phyloP scores from a whole-genome alignment of 2,113 vertebrate genomes.

The Sebastes schlegelii region DNA sequence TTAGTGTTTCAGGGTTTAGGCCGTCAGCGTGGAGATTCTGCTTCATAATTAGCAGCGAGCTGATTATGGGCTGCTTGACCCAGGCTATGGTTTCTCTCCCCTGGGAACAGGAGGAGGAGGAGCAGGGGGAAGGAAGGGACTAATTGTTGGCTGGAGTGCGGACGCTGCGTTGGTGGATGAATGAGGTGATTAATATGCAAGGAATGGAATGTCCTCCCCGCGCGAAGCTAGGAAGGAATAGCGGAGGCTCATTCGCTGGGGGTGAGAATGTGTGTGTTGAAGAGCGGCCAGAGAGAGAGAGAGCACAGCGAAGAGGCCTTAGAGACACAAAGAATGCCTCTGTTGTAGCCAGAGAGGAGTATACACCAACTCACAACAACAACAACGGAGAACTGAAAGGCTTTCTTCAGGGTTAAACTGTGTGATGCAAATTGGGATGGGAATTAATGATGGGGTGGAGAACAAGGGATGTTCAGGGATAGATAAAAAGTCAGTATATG shows the following conservation, averaged over 20 bases:
- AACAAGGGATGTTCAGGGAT: too few species aligned
- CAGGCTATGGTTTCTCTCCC: constrained; percentile 31
- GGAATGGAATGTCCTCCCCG: constrained; percentile 75
- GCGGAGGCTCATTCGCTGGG: constrained; percentile 52
- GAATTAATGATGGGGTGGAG: neutral
- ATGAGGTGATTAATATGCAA: constrained; percentile 78
- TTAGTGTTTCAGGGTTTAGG: constrained; percentile 28
- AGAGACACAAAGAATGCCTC: constrained; percentile 71
- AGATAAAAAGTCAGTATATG: too few species aligned
- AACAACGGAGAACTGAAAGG: constrained; percentile 56
- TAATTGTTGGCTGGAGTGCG: constrained; percentile 68
- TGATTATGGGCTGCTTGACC: constrained; percentile 68
- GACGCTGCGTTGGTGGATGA: constrained; percentile 59
- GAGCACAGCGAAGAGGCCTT: constrained; percentile 43
- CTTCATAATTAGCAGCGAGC: constrained; percentile 64
- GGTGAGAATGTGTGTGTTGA: constrained; percentile 13
- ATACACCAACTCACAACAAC: constrained; percentile 47
- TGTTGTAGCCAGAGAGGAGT: constrained; percentile 58
- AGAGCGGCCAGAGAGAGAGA: constrained; percentile 34
- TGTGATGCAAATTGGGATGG: neutral
- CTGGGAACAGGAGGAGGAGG: constrained; percentile 51
- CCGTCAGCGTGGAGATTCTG: neutral
- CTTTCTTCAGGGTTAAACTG: constrained; percentile 42
- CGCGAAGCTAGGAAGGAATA: constrained; percentile 56
- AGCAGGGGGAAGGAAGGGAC: constrained; percentile 54